Conservation (phyloP, 2,888 invertebrate species). For the Phyto melanocephala region DNA sequence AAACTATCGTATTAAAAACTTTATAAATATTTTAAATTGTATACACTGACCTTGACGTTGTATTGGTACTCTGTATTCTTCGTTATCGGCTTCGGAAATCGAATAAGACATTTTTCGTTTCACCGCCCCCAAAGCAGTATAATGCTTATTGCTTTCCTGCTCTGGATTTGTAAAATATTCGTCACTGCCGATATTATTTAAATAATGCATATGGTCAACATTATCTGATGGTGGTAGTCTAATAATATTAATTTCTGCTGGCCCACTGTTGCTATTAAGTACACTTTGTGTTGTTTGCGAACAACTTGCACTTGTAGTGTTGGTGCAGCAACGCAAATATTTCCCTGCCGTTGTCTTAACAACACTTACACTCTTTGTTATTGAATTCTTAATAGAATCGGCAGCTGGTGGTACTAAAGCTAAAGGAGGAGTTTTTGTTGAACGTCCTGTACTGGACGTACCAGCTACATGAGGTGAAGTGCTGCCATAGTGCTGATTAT, state of each 20-base stretch:
- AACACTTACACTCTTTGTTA: conserved; percentile 78
- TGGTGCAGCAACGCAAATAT: conserved; percentile 68
- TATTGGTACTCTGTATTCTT: conserved; percentile 54
- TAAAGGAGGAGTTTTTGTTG: conserved; percentile 75
- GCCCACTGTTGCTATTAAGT: not conserved
- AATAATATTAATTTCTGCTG: not conserved
- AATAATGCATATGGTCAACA: not conserved
- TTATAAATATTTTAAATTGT: not conserved
- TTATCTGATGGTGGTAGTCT: not conserved
- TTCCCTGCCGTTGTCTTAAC: conserved; percentile 75
- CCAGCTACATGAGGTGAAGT: conserved; percentile 63
- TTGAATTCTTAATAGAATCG: conserved; percentile 77
- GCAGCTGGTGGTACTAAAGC: conserved; percentile 78
- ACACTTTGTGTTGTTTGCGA: not conserved
- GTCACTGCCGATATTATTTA: conserved; percentile 7
- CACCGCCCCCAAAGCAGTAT: conserved; percentile 4
- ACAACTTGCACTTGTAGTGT: not conserved
- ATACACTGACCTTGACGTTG: conserved; percentile 45
- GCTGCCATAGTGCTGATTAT: conserved; percentile 43
- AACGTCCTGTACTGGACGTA: conserved; percentile 52
- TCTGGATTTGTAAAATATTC: conserved; percentile 8
- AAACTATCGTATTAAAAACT: not conserved
- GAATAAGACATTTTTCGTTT: conserved; percentile 50
- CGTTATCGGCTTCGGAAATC: conserved; percentile 27
- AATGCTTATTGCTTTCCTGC: not conserved